These are phyloP conservation scores for Tetragonula carbonaria DNA, from an alignment of 2,888 invertebrate species.

Conservation along the genomic window DNA sequence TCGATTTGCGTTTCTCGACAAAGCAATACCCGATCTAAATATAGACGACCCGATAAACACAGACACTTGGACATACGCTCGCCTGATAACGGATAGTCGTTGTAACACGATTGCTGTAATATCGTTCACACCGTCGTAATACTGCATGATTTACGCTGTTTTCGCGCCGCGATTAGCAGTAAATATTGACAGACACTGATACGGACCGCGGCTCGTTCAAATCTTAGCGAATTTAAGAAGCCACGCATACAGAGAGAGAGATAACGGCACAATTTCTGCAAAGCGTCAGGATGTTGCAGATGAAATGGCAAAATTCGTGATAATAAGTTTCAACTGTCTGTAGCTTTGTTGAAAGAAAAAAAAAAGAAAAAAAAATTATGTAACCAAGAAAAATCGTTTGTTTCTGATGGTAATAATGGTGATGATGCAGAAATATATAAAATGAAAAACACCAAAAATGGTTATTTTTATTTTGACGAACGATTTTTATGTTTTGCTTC, in stretches of 20 bases:
- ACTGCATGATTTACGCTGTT: conserved; percentile 63
- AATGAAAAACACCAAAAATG: no score
- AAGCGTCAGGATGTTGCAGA: background rate
- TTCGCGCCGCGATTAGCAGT: conserved; percentile 55
- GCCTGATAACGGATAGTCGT: conserved; percentile 61
- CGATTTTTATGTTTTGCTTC: no score
- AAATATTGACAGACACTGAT: conserved; percentile 54
- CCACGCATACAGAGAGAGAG: background rate
- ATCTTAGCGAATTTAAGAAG: conserved; percentile 38
- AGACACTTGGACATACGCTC: conserved; percentile 67
- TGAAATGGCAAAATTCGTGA: no score
- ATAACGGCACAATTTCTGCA: conserved; percentile 34
- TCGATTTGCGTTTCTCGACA: conserved; percentile 60
- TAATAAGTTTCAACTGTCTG: no score
- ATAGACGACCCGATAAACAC: conserved; percentile 66
- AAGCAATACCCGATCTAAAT: conserved; percentile 64
- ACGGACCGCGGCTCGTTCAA: conserved; percentile 18
- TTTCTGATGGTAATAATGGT: no score
- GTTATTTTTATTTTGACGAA: no score
- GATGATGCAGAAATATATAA: no score
- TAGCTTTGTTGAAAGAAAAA: no score
- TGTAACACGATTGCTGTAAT: conserved; percentile 68
- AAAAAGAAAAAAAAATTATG: no score
- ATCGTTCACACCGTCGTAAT: conserved; percentile 65
- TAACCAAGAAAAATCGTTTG: no score